Evolutionary conservation across 2,797 vertebrate species (phyloP).

Genomic region (Okamejei kenojei): DNA sequence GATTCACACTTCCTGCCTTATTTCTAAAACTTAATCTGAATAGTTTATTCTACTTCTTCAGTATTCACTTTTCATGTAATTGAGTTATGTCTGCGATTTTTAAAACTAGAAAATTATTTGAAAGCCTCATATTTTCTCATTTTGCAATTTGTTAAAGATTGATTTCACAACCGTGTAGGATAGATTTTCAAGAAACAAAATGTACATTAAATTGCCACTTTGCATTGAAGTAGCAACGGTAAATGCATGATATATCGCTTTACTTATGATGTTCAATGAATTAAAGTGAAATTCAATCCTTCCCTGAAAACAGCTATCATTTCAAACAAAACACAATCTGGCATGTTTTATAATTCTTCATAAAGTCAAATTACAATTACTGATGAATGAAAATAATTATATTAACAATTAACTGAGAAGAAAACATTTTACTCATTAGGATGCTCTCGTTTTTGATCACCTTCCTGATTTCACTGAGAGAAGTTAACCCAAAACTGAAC

Average conservation of each 20-base stretch:
- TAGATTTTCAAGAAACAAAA: conserved; percentile 12
- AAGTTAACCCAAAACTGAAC: background rate
- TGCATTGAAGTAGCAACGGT: background rate
- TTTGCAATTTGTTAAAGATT: conserved; percentile 12
- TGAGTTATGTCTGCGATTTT: background rate
- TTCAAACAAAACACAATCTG: background rate
- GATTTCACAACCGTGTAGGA: background rate
- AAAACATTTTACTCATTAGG: background rate
- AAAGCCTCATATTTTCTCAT: background rate
- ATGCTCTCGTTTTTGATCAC: background rate
- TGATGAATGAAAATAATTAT: background rate
- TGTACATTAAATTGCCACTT: background rate
- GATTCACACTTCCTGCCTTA: background rate
- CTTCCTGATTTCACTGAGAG: background rate
- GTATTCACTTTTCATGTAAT: background rate
- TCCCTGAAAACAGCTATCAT: background rate
- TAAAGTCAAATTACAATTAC: background rate
- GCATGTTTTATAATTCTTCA: background rate
- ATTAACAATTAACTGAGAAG: background rate
- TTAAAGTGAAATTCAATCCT: background rate
- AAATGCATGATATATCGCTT: background rate
- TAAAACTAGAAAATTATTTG: background rate
- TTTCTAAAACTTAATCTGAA: background rate
- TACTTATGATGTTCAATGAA: background rate
- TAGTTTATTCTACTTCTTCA: background rate